Evolutionary conservation across 2,113 vertebrate species (phyloP), one percentile per base, ranked within the genome.

Genomic region (Malurus cyaneus): DNA sequence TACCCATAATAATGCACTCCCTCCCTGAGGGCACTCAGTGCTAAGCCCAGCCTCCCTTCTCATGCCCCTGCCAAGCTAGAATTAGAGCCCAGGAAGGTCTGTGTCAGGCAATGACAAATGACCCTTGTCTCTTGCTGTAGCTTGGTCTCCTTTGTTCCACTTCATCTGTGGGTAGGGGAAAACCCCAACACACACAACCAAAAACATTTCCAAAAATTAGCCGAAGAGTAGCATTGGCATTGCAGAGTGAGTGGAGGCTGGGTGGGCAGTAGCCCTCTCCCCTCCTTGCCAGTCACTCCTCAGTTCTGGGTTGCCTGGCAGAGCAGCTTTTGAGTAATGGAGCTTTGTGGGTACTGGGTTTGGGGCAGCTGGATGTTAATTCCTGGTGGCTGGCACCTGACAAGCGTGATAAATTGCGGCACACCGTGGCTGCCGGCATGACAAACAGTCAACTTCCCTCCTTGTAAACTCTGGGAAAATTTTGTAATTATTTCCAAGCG

Each of bases 311-410:
- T 34, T 73, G 46, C 73, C 29, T 52, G 42, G 31, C n/a, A 25
- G 70, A 76, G 76, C 29, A 2, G 15, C 21, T 65, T 59, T 69
- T 80, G 92, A 96, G 79, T 62, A 88, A 93, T 84, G 80, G 83
- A 80, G 44, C 10, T 0, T 65, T 79, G 80, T 0, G 13, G 44
- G 42, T 81, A 57, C 69, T 86, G 60, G 41, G 64, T 67, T 85
- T 1, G 47, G 94, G 81, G 94, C 88, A 91, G 80, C 91, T 76
- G 82, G 85, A 91, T n/a, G 80, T 89, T 96, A 93, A 96, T 93
- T 97, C 85, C 89, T 13, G 11, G 76, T 94, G 94, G 67, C 93
- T 97, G 96, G 94, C 96, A 97, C 89, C 96, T 97, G 97, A 94
- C 97, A 97, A 84, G 41, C 19, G 11, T 97, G 97, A 97, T 97